Evolutionary conservation across 2,797 vertebrate genomes (phyloP).

Genomic region (Phaenicophaeus curvirostris): DNA sequence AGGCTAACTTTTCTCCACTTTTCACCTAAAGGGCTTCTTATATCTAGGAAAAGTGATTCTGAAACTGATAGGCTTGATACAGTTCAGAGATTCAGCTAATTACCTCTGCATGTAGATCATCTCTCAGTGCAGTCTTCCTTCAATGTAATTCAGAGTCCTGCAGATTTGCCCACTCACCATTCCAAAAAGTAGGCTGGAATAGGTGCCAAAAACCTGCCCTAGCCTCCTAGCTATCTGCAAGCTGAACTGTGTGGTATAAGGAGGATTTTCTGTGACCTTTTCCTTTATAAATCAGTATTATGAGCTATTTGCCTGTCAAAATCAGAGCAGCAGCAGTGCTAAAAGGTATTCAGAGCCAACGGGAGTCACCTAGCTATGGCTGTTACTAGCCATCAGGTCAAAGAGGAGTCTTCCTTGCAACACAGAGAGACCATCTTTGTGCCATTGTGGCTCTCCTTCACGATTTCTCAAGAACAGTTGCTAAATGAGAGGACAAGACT

Average conservation of each 20-base stretch:
- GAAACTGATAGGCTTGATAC: not conserved
- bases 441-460: not conserved
- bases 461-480: rapidly evolving
- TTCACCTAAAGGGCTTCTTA: not conserved
- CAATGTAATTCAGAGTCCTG: not conserved
- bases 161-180: not conserved
- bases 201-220: not conserved
- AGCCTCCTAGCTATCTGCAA: not conserved
- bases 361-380: not conserved
- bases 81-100: not conserved
- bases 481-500: not conserved
- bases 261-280: not conserved
- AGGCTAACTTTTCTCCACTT: not conserved
- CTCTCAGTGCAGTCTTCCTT: not conserved
- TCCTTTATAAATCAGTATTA: not conserved
- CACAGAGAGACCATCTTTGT: not conserved
- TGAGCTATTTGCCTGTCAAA: not conserved
- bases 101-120: not conserved
- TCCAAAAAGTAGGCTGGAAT: not conserved
- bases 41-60: not conserved
- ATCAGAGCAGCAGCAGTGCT: not conserved
- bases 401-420: not conserved
- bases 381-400: not conserved
- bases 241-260: not conserved
- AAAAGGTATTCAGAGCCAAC: not conserved